A percentile compares a stretch with the other conserved stretches of the same genome.
These are phyloP conservation scores for Eupeodes luniger DNA, from an alignment of 2,888 invertebrate species.

Conservation along the genomic window DNA sequence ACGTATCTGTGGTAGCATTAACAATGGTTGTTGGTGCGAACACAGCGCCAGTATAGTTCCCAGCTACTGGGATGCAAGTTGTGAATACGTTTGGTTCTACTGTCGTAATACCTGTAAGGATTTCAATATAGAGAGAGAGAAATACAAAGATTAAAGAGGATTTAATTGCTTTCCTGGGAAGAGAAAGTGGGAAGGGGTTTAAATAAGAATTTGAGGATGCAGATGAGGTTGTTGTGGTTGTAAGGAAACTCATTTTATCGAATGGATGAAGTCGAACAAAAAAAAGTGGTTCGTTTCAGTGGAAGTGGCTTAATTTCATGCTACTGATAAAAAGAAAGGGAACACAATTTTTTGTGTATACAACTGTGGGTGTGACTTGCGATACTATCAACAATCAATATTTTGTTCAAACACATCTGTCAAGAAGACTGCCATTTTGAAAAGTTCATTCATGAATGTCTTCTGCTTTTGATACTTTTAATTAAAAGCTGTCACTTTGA, in stretches of 20 bases:
- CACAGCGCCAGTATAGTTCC: constrained; percentile 83
- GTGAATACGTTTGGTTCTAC: constrained; percentile 84
- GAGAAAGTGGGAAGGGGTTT: neutral
- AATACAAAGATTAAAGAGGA: constrained; percentile 13
- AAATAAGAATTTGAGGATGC: neutral
- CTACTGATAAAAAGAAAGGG: too few relatives aligned
- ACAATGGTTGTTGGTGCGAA: constrained; percentile 85
- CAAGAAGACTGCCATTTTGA: too few relatives aligned
- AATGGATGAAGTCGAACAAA: neutral
- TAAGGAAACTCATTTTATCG: neutral
- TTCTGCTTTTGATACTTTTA: too few relatives aligned
- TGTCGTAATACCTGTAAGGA: constrained; percentile 82
- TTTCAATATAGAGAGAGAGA: constrained; percentile 21
- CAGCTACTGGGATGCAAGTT: constrained; percentile 85
- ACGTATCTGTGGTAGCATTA: constrained; percentile 90
- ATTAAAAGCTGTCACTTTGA: too few relatives aligned
- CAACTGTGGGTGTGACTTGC: too few relatives aligned
- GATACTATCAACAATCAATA: too few relatives aligned
- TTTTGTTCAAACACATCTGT: too few relatives aligned
- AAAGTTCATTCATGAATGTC: too few relatives aligned
- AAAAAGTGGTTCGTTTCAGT: too few relatives aligned
- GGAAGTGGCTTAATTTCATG: too few relatives aligned
- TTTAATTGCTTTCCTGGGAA: constrained; percentile 48
- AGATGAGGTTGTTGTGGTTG: neutral
- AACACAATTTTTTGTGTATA: too few relatives aligned